Evolutionary conservation across 2,797 vertebrate genomes (phyloP).

Genomic region (Iguana delicatissima): DNA sequence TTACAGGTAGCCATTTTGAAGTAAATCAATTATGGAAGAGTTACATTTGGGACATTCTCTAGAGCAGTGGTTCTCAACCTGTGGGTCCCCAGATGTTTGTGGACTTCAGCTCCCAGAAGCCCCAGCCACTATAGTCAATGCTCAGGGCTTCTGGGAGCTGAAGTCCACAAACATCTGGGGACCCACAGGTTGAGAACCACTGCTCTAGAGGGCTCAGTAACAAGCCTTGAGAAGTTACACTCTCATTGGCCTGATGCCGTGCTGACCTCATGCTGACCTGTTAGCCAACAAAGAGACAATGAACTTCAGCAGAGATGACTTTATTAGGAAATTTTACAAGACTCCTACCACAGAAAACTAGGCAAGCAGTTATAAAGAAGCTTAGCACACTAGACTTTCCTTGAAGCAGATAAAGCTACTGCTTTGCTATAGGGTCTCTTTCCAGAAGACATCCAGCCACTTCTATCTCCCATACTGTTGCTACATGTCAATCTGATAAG

Average conservation of each 20-base stretch:
- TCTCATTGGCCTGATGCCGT: neutral
- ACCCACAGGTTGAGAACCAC: no score
- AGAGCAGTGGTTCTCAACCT: no score
- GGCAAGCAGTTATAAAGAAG: no score
- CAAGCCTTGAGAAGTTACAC: neutral
- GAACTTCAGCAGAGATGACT: neutral
- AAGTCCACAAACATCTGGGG: no score
- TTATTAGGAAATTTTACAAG: neutral
- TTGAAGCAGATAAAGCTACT: neutral
- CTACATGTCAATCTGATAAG: no score
- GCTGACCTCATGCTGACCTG: neutral
- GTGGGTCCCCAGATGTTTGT: no score
- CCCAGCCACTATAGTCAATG: no score
- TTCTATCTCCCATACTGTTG: neutral
- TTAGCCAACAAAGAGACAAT: neutral
- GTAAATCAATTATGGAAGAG: neutral
- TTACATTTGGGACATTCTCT: neutral
- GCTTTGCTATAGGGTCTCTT: neutral
- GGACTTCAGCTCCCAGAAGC: no score
- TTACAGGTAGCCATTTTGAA: conserved; percentile 22
- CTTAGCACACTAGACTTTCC: neutral
- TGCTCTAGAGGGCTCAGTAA: neutral
- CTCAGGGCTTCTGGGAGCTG: no score
- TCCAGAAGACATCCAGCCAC: neutral
- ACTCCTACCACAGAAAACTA: neutral